A percentile compares a stretch with the other conserved stretches of the same genome.
These are phyloP conservation scores for Meandrusa payeni DNA, from an alignment of 2,888 invertebrate species.

Conservation along the genomic window DNA sequence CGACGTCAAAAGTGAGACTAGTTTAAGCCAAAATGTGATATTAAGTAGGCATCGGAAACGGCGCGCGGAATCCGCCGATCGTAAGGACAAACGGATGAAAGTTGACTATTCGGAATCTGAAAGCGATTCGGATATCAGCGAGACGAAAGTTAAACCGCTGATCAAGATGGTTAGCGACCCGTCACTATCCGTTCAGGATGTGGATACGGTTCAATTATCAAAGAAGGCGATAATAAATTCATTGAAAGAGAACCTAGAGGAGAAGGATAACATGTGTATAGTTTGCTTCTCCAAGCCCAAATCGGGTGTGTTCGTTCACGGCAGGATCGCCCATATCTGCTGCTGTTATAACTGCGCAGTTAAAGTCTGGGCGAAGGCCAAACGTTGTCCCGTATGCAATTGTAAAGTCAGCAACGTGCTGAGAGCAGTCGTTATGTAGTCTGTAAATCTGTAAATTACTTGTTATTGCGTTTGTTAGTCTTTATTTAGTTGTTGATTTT, in stretches of 20 bases:
- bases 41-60: constrained; percentile 34
- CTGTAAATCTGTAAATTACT: constrained; percentile 3
- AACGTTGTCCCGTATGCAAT: constrained; percentile 86
- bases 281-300: constrained; percentile 83
- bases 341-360: constrained; percentile 87
- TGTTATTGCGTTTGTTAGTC: constrained; percentile 1
- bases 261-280: constrained; percentile 70
- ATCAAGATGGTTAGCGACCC: constrained; percentile 70
- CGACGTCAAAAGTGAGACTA: constrained; percentile 26
- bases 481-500: constrained; percentile 8
- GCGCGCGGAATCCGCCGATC: constrained; percentile 48
- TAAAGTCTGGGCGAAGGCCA: constrained; percentile 82
- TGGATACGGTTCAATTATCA: constrained; percentile 32
- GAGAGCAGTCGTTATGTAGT: constrained; percentile 77
- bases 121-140: constrained; percentile 29
- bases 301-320: constrained; percentile 85
- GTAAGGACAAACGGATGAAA: constrained; percentile 45
- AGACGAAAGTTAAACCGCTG: constrained; percentile 45
- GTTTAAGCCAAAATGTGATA: constrained; percentile 28
- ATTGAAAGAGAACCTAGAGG: constrained; percentile 46
- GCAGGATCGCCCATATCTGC: constrained; percentile 83
- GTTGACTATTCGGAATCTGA: constrained; percentile 41
- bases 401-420: constrained; percentile 84
- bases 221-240: constrained; percentile 45
- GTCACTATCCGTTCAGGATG: constrained; percentile 48